Conservation (phyloP, 2,797 vertebrate species). For the Ammospiza maritima region DNA sequence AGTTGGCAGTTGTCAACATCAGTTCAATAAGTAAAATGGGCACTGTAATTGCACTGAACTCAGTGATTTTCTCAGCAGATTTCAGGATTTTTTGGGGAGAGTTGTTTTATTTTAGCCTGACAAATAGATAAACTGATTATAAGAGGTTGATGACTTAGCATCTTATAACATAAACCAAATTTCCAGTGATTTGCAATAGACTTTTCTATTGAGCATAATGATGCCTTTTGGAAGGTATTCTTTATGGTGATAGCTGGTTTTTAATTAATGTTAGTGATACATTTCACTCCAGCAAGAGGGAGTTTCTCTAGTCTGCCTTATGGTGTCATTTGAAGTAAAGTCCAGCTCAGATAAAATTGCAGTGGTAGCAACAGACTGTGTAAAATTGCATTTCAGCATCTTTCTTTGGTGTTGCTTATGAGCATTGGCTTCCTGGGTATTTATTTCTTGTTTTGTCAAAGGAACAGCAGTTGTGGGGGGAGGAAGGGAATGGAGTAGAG, state of each 20-base stretch:
- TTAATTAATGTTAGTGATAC: background rate
- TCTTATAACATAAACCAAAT: background rate
- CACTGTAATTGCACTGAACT: background rate
- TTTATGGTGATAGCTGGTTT: background rate
- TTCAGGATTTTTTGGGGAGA: background rate
- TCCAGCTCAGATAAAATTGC: background rate
- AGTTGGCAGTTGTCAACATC: background rate
- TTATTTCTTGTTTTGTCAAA: constrained; percentile 60
- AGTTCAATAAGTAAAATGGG: background rate
- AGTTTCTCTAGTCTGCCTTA: background rate
- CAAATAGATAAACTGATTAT: background rate
- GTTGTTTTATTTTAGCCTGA: background rate
- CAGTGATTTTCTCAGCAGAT: background rate
- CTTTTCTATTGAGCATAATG: background rate
- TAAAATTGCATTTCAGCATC: constrained; percentile 16
- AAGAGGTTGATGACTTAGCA: background rate
- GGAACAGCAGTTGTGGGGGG: background rate
- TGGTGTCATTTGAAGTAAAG: background rate
- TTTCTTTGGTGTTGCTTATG: constrained; percentile 18
- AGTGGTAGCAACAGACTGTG: background rate
- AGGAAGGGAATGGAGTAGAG: background rate
- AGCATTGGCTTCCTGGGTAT: constrained; percentile 51
- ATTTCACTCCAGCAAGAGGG: background rate
- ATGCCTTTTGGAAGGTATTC: background rate
- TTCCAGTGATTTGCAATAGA: background rate